These are phyloP conservation scores for Lamellibrachia columna DNA, from an alignment of 2,888 invertebrate genomes.

Conservation along the genomic window DNA sequence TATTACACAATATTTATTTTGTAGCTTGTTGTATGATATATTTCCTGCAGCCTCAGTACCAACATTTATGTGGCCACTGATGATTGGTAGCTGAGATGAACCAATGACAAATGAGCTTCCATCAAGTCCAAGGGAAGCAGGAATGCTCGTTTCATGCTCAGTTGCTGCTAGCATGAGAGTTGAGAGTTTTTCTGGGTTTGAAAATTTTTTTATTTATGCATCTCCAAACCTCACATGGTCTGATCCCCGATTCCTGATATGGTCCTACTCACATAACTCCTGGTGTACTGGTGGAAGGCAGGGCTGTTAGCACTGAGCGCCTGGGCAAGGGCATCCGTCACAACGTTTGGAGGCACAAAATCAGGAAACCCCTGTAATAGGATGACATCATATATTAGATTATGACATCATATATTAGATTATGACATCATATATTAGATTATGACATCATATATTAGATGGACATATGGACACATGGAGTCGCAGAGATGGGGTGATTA, in stretches of 20 bases:
- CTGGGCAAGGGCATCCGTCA: conserved; percentile 79
- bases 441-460: background rate
- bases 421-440: background rate
- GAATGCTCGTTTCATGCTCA: background rate
- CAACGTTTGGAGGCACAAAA: conserved; percentile 82
- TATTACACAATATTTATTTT: no score
- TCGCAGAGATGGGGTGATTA: background rate
- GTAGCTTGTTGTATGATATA: no score
- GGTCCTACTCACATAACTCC: conserved; percentile 84
- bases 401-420: background rate
- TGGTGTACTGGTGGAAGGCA: conserved; percentile 88
- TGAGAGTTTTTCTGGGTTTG: background rate
- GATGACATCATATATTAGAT: no score
- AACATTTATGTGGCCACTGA: no score
- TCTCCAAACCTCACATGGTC: background rate
- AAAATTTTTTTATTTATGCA: background rate
- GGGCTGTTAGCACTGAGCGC: conserved; percentile 75
- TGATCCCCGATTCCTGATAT: background rate
- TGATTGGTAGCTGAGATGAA: no score
- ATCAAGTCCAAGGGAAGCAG: no score
- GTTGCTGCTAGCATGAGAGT: background rate
- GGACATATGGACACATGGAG: background rate
- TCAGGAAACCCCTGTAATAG: conserved; percentile 84
- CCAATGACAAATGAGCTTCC: no score
- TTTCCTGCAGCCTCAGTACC: no score